These are phyloP conservation scores for Megalops atlanticus DNA, from an alignment of 2,113 vertebrate genomes.

Conservation along the genomic window DNA sequence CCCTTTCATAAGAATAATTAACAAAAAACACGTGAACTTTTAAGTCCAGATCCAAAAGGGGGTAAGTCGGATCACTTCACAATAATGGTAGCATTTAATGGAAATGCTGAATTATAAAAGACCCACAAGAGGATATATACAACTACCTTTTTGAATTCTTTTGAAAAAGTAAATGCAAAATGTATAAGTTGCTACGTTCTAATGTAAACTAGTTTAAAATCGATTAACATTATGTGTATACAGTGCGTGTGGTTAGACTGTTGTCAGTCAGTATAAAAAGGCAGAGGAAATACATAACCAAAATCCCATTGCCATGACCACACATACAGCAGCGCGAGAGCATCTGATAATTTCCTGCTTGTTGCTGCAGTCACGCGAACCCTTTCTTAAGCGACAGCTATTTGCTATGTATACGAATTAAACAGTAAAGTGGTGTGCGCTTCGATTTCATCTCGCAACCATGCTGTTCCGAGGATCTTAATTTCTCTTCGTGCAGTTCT, in stretches of 20 bases:
- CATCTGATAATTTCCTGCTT: not conserved
- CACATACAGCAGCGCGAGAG: not conserved
- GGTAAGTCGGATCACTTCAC: not conserved
- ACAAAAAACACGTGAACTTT: not conserved
- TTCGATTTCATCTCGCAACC: not conserved
- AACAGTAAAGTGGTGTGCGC: not conserved
- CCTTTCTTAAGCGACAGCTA: not conserved
- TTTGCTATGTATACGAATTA: slow-evolving; percentile 14
- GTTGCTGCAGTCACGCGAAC: not conserved
- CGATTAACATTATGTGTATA: not conserved
- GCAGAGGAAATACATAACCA: not conserved
- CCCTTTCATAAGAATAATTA: too few species aligned
- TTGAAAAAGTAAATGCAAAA: not conserved
- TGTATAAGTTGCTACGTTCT: not conserved
- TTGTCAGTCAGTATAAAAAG: not conserved
- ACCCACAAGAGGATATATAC: not conserved
- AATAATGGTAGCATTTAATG: not conserved
- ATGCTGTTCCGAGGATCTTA: slow-evolving; percentile 7
- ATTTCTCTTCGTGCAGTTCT: slow-evolving; percentile 35
- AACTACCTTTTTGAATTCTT: not conserved
- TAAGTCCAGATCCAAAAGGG: not conserved
- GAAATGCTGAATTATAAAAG: not conserved
- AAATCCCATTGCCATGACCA: not conserved
- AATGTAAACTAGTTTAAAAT: not conserved
- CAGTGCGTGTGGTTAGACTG: not conserved